These are phyloP conservation scores for Apostichopus parvimensis DNA, from an alignment of 35 echinoderm and acorn worm genomes.

Conservation along the genomic window DNA sequence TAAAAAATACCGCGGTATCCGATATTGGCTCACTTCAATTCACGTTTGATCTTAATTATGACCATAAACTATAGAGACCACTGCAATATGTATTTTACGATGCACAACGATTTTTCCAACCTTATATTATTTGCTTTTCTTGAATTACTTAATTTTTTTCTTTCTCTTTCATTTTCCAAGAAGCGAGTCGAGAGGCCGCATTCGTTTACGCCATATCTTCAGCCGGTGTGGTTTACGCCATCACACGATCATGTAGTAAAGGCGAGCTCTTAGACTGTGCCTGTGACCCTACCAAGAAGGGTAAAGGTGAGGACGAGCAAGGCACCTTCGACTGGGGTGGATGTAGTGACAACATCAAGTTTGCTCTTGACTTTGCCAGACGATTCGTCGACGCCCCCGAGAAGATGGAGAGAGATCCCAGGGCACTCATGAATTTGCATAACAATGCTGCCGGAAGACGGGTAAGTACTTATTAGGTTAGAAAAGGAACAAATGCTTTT, in stretches of 20 bases:
- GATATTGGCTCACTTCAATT: too few species aligned
- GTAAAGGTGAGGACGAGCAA: conserved; percentile 61
- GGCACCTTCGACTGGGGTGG: conserved; percentile 90
- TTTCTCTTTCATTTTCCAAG: conserved; percentile 5
- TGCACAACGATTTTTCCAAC: too few species aligned
- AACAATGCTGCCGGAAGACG: conserved; percentile 91
- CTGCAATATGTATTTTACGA: too few species aligned
- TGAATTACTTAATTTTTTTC: neutral
- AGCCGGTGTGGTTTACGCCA: conserved; percentile 83
- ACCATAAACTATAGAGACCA: too few species aligned
- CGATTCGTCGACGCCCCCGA: conserved; percentile 85
- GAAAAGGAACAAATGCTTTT: too few species aligned
- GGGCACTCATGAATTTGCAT: conserved; percentile 93
- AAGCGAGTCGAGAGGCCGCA: conserved; percentile 80
- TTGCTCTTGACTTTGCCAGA: conserved; percentile 75
- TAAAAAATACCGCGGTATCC: too few species aligned
- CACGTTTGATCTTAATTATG: too few species aligned
- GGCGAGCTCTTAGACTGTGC: conserved; percentile 88
- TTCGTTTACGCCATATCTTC: conserved; percentile 93
- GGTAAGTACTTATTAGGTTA: conserved; percentile 40
- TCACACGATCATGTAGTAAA: conserved; percentile 87
- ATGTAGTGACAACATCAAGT: conserved; percentile 93
- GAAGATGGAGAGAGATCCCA: conserved; percentile 76
- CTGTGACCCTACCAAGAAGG: conserved; percentile 80
- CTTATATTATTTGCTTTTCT: too few species aligned